These are phyloP conservation scores for Triplophysa siluroides DNA, from an alignment of 2,113 vertebrate species.

Conservation along the genomic window DNA sequence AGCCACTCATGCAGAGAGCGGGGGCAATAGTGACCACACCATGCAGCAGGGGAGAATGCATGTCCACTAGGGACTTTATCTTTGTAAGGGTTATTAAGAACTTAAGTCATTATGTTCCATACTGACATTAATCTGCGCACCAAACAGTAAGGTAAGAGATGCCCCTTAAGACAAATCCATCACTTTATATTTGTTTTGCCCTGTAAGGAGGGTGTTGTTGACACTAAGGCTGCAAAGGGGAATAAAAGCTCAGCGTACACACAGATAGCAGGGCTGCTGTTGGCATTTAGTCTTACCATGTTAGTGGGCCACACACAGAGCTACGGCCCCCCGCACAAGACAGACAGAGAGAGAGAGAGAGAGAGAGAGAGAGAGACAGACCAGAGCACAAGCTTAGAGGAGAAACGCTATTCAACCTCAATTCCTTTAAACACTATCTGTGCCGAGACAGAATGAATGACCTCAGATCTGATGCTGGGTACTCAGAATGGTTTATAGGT, in stretches of 20 bases:
- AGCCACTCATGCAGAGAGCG: conserved; percentile 39
- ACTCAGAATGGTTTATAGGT: neutral
- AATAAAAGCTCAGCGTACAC: conserved; percentile 16
- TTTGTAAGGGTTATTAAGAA: too few species aligned
- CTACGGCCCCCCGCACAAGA: conserved; percentile 65
- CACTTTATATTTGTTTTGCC: neutral
- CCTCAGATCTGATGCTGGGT: neutral
- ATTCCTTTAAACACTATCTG: neutral
- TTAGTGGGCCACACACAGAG: conserved; percentile 77
- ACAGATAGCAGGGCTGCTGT: conserved; percentile 39
- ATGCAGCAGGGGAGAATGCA: conserved; percentile 5
- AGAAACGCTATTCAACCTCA: conserved; percentile 34
- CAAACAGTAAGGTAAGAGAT: too few species aligned
- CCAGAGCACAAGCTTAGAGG: conserved; percentile 62
- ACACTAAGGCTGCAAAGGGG: neutral
- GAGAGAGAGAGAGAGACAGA: conserved; percentile 67
- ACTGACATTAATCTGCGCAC: neutral
- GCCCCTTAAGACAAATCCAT: too few species aligned
- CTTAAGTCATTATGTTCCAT: neutral
- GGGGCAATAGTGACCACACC: neutral
- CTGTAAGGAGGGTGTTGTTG: neutral
- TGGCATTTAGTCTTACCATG: conserved; percentile 73
- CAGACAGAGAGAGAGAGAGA: conserved; percentile 38
- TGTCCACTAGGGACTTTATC: neutral
- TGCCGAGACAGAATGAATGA: neutral